Conservation (phyloP, 2,888 invertebrate genomes). For the Stenoptilia bipunctidactyla region DNA sequence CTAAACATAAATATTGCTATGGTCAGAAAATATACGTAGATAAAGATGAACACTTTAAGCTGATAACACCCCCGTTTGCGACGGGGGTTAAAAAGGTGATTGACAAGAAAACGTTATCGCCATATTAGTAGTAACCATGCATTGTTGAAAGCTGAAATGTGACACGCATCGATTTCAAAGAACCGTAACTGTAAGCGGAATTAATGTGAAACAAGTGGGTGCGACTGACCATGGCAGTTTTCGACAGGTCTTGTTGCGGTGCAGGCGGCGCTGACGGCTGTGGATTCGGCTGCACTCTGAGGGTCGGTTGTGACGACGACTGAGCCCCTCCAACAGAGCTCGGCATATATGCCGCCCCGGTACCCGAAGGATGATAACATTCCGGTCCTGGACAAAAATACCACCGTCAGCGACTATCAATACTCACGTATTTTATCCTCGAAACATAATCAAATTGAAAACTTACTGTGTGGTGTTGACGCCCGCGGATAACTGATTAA, state of each 20-base stretch:
- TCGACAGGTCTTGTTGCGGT: slow-evolving; percentile 53
- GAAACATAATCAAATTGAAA: slow-evolving; percentile 4
- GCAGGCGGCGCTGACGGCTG: slow-evolving; percentile 53
- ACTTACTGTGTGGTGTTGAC: slow-evolving; percentile 66
- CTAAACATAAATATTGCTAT: too few species aligned
- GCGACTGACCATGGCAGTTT: slow-evolving; percentile 43
- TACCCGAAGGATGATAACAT: slow-evolving; percentile 50
- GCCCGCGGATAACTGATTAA: slow-evolving; percentile 60
- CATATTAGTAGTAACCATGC: too few species aligned
- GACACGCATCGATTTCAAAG: too few species aligned
- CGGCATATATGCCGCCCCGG: slow-evolving; percentile 43
- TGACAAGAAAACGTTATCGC: too few species aligned
- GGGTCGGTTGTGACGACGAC: slow-evolving; percentile 33
- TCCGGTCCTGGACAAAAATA: slow-evolving; percentile 38
- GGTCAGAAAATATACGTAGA: too few species aligned
- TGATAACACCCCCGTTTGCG: too few species aligned
- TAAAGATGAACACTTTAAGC: too few species aligned
- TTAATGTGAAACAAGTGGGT: not conserved
- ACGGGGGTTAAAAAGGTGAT: too few species aligned
- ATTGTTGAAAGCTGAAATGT: too few species aligned
- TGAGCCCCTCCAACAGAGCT: slow-evolving; percentile 38
- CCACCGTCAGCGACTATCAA: not conserved
- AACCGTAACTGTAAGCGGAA: not conserved
- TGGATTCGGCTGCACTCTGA: slow-evolving; percentile 44
- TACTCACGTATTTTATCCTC: not conserved